These are phyloP conservation scores for Caenorhabditis remanei DNA, from an alignment of 1,140 invertebrate genomes.

Conservation along the genomic window DNA sequence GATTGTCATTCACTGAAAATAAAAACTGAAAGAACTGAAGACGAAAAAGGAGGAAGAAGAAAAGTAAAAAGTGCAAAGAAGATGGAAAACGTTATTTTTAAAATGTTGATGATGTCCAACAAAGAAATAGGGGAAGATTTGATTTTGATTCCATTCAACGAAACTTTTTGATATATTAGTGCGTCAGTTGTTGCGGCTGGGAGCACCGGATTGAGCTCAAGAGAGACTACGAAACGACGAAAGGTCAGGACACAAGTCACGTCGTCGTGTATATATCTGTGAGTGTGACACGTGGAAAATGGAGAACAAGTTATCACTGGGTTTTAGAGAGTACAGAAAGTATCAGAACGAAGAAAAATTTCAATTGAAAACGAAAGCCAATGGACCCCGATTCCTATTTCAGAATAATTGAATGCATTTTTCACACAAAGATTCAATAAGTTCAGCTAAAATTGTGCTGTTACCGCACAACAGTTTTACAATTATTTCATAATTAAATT, in stretches of 20 bases:
- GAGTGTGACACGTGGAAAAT: neutral
- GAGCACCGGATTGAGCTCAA: constrained; percentile 24
- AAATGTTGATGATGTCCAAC: constrained; percentile 10
- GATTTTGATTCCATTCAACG: constrained; percentile 53
- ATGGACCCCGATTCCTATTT: no score
- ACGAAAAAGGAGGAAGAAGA: neutral
- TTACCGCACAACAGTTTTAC: no score
- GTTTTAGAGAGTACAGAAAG: no score
- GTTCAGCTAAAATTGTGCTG: no score
- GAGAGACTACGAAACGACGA: constrained; percentile 62
- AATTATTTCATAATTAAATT: no score
- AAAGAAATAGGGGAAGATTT: constrained; percentile 27
- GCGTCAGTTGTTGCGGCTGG: constrained; percentile 47
- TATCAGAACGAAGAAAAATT: neutral
- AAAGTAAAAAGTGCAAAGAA: constrained; percentile 63
- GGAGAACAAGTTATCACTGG: neutral
- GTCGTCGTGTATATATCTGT: neutral
- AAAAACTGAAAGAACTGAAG: neutral
- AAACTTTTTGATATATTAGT: constrained; percentile 56
- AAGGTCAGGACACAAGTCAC: constrained; percentile 48
- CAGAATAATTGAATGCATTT: no score
- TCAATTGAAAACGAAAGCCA: neutral
- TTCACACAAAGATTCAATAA: no score
- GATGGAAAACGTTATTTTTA: constrained; percentile 16
- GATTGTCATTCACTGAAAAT: constrained; percentile 65